These are phyloP conservation scores for Clupea harengus DNA, from an alignment of 2,113 vertebrate species.

Conservation along the genomic window DNA sequence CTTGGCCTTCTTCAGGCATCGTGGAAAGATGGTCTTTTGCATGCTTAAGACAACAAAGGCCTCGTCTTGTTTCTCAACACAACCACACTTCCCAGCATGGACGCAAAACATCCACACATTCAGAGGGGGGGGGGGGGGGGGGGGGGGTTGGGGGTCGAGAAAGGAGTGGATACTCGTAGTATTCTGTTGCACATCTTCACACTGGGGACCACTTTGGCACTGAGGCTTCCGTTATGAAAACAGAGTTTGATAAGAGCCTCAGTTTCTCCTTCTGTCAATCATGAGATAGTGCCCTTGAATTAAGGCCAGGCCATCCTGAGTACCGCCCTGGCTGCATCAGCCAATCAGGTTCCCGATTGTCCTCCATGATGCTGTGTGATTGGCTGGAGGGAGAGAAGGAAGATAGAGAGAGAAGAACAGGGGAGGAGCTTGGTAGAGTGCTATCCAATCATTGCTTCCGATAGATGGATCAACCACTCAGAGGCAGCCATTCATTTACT, in stretches of 20 bases:
- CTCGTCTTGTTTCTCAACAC: constrained; percentile 54
- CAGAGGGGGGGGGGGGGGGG: constrained; percentile 59
- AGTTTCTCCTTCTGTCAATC: constrained; percentile 76
- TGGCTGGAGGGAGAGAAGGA: constrained; percentile 70
- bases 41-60: constrained; percentile 54
- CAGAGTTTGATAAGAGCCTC: constrained; percentile 59
- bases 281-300: constrained; percentile 73
- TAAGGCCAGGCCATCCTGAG: constrained; percentile 72
- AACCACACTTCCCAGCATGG: constrained; percentile 57
- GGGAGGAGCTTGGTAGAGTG: constrained; percentile 69
- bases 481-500: constrained; percentile 60
- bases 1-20: constrained; percentile 44
- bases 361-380: constrained; percentile 78
- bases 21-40: constrained; percentile 68
- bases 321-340: constrained; percentile 73
- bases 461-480: constrained; percentile 58
- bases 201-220: constrained; percentile 65
- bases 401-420: constrained; percentile 70
- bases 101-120: constrained; percentile 48
- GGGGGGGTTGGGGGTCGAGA: constrained; percentile 55
- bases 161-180: neutral
- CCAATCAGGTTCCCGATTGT: constrained; percentile 80
- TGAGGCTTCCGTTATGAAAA: constrained; percentile 61
- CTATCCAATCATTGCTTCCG: constrained; percentile 66
- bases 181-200: constrained; percentile 26